Base-by-base conservation (phyloP, 1,140 invertebrate species). In the Thaumetopoea pityocampa region DNA sequence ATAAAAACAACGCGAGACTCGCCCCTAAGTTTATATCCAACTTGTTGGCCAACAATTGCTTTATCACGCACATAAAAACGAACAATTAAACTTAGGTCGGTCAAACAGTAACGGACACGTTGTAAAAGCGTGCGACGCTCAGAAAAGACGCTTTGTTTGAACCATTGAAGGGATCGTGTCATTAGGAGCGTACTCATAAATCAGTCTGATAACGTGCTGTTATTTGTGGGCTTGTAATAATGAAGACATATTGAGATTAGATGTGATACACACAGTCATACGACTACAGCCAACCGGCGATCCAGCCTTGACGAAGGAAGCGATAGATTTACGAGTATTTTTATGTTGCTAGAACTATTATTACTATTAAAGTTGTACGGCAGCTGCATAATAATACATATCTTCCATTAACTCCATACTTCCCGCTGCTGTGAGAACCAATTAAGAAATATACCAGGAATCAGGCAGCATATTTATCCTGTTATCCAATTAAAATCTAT, bases 41-140 rank as follows among this genome's bases (percentile, higher is more conserved):
- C 52, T 67, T 60, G 62, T 63, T 51, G 67, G 19, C 48, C 40
- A 52, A 51, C 63, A 60, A 73, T 77, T 71, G 72, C 73, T 76
- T 67, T 70, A 58, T 62, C 61, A 61, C 51, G 42, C 57, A 61
- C 35, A 53, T 69, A 67, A 71, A 68, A 76, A 59, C 36, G 32
- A 34, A 46, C 40, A 38, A 45, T 67, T 61, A 65, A 65, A 53
- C 18, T 14, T 47, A 15, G 41, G 56, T 55, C 47, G 46, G 52
- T 50, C 49, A 36, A 46, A 49, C 46, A 35, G 32, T 44, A 34
- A 29, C 26, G 9, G 33, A 32, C 26, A 10, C 9, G 34, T 16
- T 12, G 35, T 29, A 36, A 35, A 24, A 29, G 12, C 9, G 10
- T 18, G 24, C 29, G 6, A 20, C 9, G 17, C 23, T 1, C 17